Evolutionary conservation across 2,797 vertebrate genomes (phyloP).

Genomic region (Hylomyscus alleni): DNA sequence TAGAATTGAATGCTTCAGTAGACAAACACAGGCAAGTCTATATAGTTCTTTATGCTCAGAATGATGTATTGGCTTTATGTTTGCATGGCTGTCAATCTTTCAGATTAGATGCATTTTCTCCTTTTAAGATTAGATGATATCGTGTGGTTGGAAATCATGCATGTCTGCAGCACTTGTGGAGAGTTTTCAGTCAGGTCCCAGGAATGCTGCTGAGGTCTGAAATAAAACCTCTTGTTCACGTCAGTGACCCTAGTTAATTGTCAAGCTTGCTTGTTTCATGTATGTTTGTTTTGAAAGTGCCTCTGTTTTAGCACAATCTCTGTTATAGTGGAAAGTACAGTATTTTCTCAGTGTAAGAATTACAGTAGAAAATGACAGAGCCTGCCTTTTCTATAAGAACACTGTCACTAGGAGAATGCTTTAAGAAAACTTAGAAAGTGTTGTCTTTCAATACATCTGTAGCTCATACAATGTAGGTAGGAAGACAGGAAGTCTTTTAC

Average conservation of each 20-base stretch:
- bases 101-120: conserved; percentile 77
- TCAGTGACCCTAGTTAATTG: conserved; percentile 37
- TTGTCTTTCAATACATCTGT: conserved; percentile 64
- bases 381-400: conserved; percentile 58
- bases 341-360: conserved; percentile 82
- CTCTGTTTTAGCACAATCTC: not conserved
- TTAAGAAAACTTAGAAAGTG: conserved; percentile 77
- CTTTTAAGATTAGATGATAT: conserved; percentile 80
- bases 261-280: conserved; percentile 19
- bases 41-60: conserved; percentile 78
- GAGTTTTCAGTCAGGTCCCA: conserved; percentile 81
- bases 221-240: conserved; percentile 59
- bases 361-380: conserved; percentile 43
- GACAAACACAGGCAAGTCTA: conserved; percentile 79
- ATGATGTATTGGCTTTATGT: conserved; percentile 66
- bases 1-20: conserved; percentile 78
- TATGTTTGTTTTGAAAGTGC: conserved; percentile 28
- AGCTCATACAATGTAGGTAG: conserved; percentile 58
- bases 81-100: conserved; percentile 80
- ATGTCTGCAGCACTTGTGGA: conserved; percentile 75
- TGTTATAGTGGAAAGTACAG: conserved; percentile 85
- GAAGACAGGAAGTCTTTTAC: conserved; percentile 30
- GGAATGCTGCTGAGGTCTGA: conserved; percentile 69
- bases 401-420: conserved; percentile 79
- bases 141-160: conserved; percentile 80